Conservation (phyloP, 2,797 vertebrate species). For the Enoplosus armatus region DNA sequence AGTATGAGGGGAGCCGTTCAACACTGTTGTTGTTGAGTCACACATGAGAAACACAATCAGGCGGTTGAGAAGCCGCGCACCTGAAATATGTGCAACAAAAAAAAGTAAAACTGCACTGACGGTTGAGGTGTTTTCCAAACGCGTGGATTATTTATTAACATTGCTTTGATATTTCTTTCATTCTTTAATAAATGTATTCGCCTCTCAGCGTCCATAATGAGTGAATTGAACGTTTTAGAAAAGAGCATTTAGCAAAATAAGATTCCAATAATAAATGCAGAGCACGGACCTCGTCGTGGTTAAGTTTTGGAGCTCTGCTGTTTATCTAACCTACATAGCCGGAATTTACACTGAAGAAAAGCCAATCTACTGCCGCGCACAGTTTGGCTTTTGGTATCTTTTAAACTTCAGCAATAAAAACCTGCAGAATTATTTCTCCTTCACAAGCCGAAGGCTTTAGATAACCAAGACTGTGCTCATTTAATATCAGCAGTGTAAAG, state of each 20-base stretch:
- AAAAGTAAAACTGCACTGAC: conserved; percentile 1
- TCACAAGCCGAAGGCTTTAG: accelerated
- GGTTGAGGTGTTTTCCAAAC: background rate
- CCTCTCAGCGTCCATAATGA: background rate
- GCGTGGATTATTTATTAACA: background rate
- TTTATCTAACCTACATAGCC: conserved; percentile 16
- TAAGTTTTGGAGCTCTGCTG: background rate
- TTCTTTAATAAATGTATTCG: background rate
- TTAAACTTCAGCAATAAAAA: background rate
- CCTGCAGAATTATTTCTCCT: background rate
- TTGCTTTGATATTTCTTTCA: background rate
- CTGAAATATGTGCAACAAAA: conserved; percentile 2
- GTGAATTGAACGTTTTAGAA: background rate
- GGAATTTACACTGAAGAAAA: background rate
- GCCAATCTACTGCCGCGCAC: background rate
- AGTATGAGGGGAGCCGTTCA: conserved; percentile 38
- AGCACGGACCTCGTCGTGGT: background rate
- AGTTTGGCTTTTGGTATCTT: background rate
- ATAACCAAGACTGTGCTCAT: background rate
- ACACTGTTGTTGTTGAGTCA: conserved; percentile 66
- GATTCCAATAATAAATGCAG: background rate
- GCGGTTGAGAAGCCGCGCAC: conserved; percentile 23
- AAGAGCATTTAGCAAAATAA: background rate
- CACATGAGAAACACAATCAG: conserved; percentile 46
- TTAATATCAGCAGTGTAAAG: background rate